Evolutionary conservation across 2,797 vertebrate genomes (phyloP), one percentile per base, ranked within the genome.

Genomic region (Morelia viridis): DNA sequence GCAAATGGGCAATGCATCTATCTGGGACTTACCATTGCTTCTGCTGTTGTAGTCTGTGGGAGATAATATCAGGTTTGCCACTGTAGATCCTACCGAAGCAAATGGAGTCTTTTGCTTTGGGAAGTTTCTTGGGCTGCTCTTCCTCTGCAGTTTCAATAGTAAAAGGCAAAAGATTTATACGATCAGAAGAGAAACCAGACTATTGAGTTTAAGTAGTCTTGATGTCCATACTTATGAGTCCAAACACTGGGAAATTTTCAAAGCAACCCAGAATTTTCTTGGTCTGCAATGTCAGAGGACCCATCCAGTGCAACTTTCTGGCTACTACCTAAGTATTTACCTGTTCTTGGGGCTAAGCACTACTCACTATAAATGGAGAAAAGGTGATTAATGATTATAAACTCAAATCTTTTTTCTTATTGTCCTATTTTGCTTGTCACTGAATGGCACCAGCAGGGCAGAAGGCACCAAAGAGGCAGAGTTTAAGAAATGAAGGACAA

Each of bases 401-500:
- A 26, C 8, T 87, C 58, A 71, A 60, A 91, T 58, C 17, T 50
- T 91, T 87, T 91, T 7, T n/a, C 56, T 19, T 11, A 58, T 10
- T 62, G 7, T 76, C 2, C 31, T 31, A 24, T 46, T 68, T 62
- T 31, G 80, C 50, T 17, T 15, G 5, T 56, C 22, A 50, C 26
- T 15, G n/a, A 50, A 50, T 28, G 57, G 5, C 10, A 46, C 35
- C 24, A 53, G 10, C 19, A 8, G 50, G 7, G 15, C 3, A 46
- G 4, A n/a, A 84, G 5, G 46, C 85, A 19, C 57, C 50, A 12
- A 68, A 85, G 76, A 6, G 35, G 53, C 26, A 15, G 60, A 6
- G 53, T 65, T 65, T 89, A 28, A 56, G 22, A 61, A 92, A 58
- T 68, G 50, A 89, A n/a, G n/a, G 94, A 41, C 41, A 65, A 31